Percentiles rank a stretch among this genome's conserved stretches.
These are phyloP conservation scores for Holcopasites calliopsidis DNA, from an alignment of 1,140 invertebrate species.

Conservation along the genomic window DNA sequence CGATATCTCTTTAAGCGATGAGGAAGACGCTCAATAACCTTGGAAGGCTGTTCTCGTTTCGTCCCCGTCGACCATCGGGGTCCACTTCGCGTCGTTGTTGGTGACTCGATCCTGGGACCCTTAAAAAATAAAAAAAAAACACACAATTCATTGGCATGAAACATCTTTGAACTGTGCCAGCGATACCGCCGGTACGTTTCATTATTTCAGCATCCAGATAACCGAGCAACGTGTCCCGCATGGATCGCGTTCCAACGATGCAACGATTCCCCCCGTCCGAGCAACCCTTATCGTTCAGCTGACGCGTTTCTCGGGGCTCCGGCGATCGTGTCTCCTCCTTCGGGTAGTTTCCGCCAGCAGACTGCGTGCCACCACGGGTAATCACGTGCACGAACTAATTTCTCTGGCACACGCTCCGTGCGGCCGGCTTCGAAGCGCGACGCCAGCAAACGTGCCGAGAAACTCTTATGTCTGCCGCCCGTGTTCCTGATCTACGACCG, in stretches of 20 bases:
- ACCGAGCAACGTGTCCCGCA: background rate
- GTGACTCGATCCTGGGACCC: background rate
- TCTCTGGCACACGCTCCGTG: constrained; percentile 59
- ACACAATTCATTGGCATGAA: too few relatives aligned
- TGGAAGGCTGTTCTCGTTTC: too few relatives aligned
- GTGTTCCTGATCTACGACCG: background rate
- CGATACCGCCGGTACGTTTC: too few relatives aligned
- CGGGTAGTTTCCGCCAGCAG: constrained; percentile 40
- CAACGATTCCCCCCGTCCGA: background rate
- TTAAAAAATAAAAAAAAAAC: too few relatives aligned
- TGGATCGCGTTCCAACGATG: constrained; percentile 19
- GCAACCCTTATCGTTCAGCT: constrained; percentile 13
- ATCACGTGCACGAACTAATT: constrained; percentile 72
- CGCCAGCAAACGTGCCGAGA: constrained; percentile 54
- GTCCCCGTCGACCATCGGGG: constrained; percentile 60
- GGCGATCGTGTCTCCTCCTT: constrained; percentile 15
- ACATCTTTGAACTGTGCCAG: background rate
- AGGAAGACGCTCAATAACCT: background rate
- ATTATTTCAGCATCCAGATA: background rate
- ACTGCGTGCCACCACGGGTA: constrained; percentile 65
- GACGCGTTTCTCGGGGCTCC: background rate
- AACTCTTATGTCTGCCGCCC: constrained; percentile 45
- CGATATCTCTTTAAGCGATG: background rate
- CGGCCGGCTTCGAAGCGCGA: constrained; percentile 34
- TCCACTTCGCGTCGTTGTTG: constrained; percentile 49